Percentiles rank a stretch among this genome's conserved stretches.
Evolutionary conservation across 1,140 invertebrate genomes (phyloP).

Genomic region (Sipha flava): DNA sequence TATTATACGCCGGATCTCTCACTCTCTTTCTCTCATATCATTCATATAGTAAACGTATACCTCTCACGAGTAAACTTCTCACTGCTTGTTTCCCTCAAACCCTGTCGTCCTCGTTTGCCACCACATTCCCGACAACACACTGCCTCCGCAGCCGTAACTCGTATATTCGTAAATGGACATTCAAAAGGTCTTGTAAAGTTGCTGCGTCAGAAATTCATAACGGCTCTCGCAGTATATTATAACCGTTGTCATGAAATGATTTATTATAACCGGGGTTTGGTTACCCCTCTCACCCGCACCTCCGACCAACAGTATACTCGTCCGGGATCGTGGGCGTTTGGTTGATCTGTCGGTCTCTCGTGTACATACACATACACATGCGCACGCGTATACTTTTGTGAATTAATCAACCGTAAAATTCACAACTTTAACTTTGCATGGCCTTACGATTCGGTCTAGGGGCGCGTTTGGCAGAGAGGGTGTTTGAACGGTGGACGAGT

Average conservation of each 20-base stretch:
- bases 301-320: neutral
- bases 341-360: neutral
- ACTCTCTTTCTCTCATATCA: too few relatives aligned
- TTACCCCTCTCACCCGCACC: neutral
- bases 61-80: too few relatives aligned
- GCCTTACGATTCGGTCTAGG: neutral
- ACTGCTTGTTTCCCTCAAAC: neutral
- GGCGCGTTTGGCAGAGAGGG: too few relatives aligned
- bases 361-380: neutral
- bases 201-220: neutral
- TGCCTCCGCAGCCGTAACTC: neutral
- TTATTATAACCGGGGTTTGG: neutral
- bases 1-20: too few relatives aligned
- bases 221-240: neutral
- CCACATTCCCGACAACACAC: neutral
- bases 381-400: neutral
- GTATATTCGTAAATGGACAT: neutral
- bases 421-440: neutral
- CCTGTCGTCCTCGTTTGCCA: neutral
- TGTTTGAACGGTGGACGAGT: too few relatives aligned
- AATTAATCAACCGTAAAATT: slow-evolving; percentile 23
- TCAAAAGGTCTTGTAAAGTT: neutral
- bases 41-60: too few relatives aligned
- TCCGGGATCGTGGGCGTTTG: neutral
- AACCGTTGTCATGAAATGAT: neutral